Percentiles rank a stretch among this genome's conserved stretches.
Conservation (phyloP, 2,113 vertebrate genomes). For the Callopanchax toddi region DNA sequence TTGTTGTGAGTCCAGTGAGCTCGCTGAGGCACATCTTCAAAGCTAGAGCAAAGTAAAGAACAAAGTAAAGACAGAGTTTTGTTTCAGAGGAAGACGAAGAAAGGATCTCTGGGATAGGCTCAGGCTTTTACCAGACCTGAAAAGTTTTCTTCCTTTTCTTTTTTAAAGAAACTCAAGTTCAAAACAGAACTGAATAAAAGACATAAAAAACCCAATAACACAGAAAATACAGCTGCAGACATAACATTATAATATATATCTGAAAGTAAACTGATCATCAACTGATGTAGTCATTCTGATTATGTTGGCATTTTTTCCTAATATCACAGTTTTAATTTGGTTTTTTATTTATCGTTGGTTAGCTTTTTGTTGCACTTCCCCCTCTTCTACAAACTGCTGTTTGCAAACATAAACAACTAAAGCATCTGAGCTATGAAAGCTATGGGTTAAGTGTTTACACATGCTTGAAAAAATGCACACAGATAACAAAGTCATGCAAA, state of each 20-base stretch:
- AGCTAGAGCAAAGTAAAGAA: conserved; percentile 15
- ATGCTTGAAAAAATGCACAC: conserved; percentile 33
- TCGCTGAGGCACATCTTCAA: conserved; percentile 17
- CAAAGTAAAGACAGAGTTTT: background rate
- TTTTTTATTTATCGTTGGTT: background rate
- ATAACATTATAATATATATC: no score
- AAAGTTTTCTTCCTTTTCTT: conserved; percentile 6
- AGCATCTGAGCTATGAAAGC: conserved; percentile 64
- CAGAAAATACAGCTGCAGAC: no score
- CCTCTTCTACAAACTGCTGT: conserved; percentile 22
- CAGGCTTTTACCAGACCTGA: background rate
- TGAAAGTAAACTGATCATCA: no score
- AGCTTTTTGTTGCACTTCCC: background rate
- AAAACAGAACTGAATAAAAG: background rate
- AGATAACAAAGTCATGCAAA: conserved; percentile 54
- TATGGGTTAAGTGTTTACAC: conserved; percentile 56
- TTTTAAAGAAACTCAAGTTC: conserved; percentile 8
- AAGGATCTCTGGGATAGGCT: conserved; percentile 4
- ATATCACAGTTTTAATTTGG: background rate
- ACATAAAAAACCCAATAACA: background rate
- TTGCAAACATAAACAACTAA: conserved; percentile 52
- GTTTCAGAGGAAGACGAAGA: conserved; percentile 17
- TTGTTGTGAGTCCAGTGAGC: conserved; percentile 18
- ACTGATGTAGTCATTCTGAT: no score
- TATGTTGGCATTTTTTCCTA: no score